Evolutionary conservation across 2,888 invertebrate species (phyloP), one percentile per base, ranked within the genome.

Genomic region (Pseudococcus jackbeardsleyi): DNA sequence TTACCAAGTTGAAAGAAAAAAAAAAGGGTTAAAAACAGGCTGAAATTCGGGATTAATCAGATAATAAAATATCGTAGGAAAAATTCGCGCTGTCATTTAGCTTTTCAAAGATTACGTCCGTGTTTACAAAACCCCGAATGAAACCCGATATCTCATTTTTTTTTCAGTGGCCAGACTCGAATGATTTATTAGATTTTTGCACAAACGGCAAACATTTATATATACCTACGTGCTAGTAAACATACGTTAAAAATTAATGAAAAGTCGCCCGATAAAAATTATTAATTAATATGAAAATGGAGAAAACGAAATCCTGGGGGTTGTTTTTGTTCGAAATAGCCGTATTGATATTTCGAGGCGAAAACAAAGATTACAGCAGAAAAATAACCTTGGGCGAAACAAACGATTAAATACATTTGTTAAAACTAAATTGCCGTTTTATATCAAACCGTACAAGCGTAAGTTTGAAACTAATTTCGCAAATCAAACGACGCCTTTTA

Each of bases 381-480:
- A 22, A 68, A 15, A 8, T 1, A 33, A 8, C 17, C 72, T 7
- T 1, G 7, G 64, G 17, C 17, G n/a, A 26, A 68, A 72, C 42
- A 33, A 82, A 42, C 42, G 19, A 46, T 82, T 42, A 82, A 82
- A 42, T 19, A 82, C 79, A 82, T 82, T 26, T 82, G 79, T 82
- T 82, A 33, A n/a, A 77, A 39, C 79, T 26, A 82, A 82, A 82
- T 82, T 46, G 79, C 19, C 77, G 12, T 82, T 82, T 33, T 46
- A 46, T 42, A 82, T 46, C 79, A 15, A 46, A 82, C 46, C 46
- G 46, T 82, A 82, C 79, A 46, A 82, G 42, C 79, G 79, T 82
- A 19, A 82, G 79, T 46, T 46, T 46, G 19, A 82, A 46, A 82
- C 79, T 46, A 82, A 82, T 82, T 82, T 46, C 15, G 42, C 11